Evolutionary conservation across 2,113 vertebrate genomes (phyloP).

Genomic region (Neotoma lepida): DNA sequence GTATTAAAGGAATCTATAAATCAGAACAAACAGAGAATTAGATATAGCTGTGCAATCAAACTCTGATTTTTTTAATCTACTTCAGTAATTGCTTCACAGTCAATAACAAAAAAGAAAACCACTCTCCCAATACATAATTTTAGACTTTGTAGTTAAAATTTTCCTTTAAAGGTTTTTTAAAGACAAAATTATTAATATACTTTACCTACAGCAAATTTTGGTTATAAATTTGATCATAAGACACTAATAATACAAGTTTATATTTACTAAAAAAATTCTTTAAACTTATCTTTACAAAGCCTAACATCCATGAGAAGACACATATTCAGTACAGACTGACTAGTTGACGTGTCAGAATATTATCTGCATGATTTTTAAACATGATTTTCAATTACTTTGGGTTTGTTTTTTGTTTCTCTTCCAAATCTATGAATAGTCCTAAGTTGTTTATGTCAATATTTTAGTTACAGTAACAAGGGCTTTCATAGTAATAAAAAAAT

Average conservation of each 20-base stretch:
- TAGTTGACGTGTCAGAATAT: not conserved
- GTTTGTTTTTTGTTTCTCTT: constrained; percentile 19
- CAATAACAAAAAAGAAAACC: constrained; percentile 58
- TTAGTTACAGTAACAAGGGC: constrained; percentile 17
- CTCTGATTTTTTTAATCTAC: constrained; percentile 17
- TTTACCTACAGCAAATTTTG: constrained; percentile 41
- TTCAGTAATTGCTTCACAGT: constrained; percentile 20
- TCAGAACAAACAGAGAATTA: constrained; percentile 37
- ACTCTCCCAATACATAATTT: not conserved
- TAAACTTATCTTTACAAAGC: constrained; percentile 42
- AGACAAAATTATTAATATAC: not conserved
- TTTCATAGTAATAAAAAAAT: constrained; percentile 48
- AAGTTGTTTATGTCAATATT: constrained; percentile 28
- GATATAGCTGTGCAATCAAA: constrained; percentile 43
- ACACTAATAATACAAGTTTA: constrained; percentile 4
- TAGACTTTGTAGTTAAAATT: not conserved
- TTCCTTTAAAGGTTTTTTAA: constrained; percentile 36
- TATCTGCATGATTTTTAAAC: not conserved
- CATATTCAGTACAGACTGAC: not conserved
- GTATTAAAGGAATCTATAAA: constrained; percentile 2
- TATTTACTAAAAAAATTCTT: not conserved
- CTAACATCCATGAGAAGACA: not conserved
- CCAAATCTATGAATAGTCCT: constrained; percentile 50
- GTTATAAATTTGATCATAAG: constrained; percentile 47
- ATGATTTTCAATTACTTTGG: constrained; percentile 3